phyloP scores from a whole-genome alignment of 64 coral and sea anemone species.

The Porites australiensis region DNA sequence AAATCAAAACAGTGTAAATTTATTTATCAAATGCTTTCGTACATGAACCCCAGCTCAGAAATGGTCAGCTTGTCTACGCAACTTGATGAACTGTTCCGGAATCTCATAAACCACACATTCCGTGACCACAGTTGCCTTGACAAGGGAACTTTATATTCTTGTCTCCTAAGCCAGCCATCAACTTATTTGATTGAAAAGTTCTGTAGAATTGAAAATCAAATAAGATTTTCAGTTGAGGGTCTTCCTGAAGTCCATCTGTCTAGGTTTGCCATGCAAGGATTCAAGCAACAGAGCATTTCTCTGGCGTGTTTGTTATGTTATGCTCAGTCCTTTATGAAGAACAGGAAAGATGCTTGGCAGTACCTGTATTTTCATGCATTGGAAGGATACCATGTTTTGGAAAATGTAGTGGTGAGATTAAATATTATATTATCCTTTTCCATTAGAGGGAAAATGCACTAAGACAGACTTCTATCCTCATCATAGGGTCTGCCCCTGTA shows the following conservation, averaged over 20 bases:
- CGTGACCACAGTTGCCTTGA: slow-evolving; percentile 38
- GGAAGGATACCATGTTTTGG: slow-evolving; percentile 85
- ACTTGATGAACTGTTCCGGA: slow-evolving; percentile 74
- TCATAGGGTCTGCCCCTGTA: no score
- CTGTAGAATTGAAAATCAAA: slow-evolving; percentile 83
- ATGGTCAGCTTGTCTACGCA: slow-evolving; percentile 61
- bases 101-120: slow-evolving; percentile 65
- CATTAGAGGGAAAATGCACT: no score
- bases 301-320: slow-evolving; percentile 46
- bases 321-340: slow-evolving; percentile 68
- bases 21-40: slow-evolving; percentile 76
- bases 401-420: slow-evolving; percentile 93
- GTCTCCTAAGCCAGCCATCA: slow-evolving; percentile 68
- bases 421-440: no score
- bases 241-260: background rate
- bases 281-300: background rate
- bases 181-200: slow-evolving; percentile 86
- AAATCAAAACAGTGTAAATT: background rate
- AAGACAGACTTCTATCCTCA: no score
- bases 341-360: slow-evolving; percentile 83
- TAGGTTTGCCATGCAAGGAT: background rate
- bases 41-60: slow-evolving; percentile 78
- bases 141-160: slow-evolving; percentile 84
- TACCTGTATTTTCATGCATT: slow-evolving; percentile 83
- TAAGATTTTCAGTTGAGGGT: slow-evolving; percentile 13